These are phyloP conservation scores for Menura novaehollandiae DNA, from an alignment of 2,113 vertebrate species.

Conservation along the genomic window DNA sequence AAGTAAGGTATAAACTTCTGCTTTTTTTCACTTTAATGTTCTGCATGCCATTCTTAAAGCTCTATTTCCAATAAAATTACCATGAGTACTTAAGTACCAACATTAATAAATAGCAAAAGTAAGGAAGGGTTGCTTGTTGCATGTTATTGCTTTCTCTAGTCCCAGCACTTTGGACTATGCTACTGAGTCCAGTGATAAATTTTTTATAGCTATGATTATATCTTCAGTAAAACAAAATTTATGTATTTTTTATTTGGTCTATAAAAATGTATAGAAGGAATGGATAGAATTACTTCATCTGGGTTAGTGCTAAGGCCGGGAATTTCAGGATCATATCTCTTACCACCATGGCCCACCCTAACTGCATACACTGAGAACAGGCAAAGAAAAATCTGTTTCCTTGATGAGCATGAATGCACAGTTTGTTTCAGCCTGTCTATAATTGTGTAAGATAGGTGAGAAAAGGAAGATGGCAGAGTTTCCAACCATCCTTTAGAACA, in stretches of 20 bases:
- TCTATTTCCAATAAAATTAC: background rate
- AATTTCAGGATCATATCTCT: background rate
- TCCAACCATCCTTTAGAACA: background rate
- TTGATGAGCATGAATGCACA: background rate
- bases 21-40: background rate
- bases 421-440: background rate
- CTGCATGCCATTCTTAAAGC: background rate
- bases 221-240: slow-evolving; percentile 48
- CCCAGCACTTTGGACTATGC: background rate
- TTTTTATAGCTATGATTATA: slow-evolving; percentile 58
- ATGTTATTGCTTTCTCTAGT: background rate
- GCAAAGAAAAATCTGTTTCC: background rate
- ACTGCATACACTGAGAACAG: background rate
- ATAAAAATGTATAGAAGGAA: slow-evolving; percentile 31
- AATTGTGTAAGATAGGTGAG: background rate
- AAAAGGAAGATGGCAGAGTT: background rate
- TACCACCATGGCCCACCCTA: background rate
- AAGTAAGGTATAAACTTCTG: background rate
- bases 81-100: background rate
- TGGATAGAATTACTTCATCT: background rate
- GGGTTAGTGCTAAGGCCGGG: background rate
- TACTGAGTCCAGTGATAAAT: slow-evolving; percentile 43
- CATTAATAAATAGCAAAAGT: background rate
- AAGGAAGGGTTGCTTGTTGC: background rate
- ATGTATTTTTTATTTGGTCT: slow-evolving; percentile 42